Percentiles rank a stretch among this genome's conserved stretches.
Conservation (phyloP, 2,888 invertebrate species). For the Orthonevra nobilis region DNA sequence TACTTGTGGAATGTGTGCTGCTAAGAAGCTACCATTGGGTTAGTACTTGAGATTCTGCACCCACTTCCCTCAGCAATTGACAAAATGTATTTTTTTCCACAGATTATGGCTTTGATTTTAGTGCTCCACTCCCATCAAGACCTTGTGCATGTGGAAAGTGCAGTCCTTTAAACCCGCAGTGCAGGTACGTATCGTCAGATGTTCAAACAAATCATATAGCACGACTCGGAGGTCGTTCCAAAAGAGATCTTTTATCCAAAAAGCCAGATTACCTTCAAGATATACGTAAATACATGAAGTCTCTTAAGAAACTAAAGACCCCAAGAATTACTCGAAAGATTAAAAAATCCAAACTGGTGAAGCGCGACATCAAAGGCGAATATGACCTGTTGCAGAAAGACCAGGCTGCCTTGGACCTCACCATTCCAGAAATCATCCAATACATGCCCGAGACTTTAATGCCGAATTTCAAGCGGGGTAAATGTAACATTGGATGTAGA, state of each 20-base stretch:
- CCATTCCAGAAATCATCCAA: constrained; percentile 78
- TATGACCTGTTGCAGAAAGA: constrained; percentile 77
- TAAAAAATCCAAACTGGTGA: constrained; percentile 70
- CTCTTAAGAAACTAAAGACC: constrained; percentile 70
- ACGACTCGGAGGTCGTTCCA: constrained; percentile 17
- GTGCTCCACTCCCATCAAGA: constrained; percentile 14
- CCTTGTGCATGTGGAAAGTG: constrained; percentile 72
- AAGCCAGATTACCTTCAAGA: background rate
- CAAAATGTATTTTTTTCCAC: background rate
- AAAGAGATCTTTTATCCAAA: constrained; percentile 29
- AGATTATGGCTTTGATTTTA: constrained; percentile 6
- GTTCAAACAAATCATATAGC: constrained; percentile 34
- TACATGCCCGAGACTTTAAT: constrained; percentile 78
- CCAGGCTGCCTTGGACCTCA: constrained; percentile 74
- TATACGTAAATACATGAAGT: constrained; percentile 8
- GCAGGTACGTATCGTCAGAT: constrained; percentile 75
- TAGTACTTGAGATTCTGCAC: background rate
- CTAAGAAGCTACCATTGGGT: background rate
- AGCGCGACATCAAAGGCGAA: constrained; percentile 78
- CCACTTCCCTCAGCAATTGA: background rate
- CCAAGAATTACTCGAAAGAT: constrained; percentile 16
- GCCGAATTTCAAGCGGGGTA: constrained; percentile 75
- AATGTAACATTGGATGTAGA: constrained; percentile 75
- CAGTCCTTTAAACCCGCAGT: constrained; percentile 68
- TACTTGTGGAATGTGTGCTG: constrained; percentile 3